Evolutionary conservation across 2,888 invertebrate genomes (phyloP), one percentile per base, ranked within the genome.

Genomic region (Atherix ibis): DNA sequence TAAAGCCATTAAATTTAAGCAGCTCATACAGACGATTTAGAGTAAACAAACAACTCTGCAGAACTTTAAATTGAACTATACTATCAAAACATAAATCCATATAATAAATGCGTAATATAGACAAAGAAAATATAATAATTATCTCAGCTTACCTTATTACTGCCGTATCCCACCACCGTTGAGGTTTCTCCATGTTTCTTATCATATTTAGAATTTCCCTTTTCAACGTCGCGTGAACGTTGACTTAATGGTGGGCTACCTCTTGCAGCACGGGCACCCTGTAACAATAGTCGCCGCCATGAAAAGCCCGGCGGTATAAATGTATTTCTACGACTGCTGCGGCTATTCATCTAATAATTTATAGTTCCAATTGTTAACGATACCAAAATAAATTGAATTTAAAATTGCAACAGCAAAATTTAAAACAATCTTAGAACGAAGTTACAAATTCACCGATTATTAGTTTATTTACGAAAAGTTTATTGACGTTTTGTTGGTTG

Each of bases 161-260:
- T 15, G 4, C 15, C 15, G 10, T 16, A 27, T 33, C 9, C 19
- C 13, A 14, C 22, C 14, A n/a, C 32, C 15, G 27, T 31, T 18
- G 38, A 31, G 25, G 29, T 32, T 29, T 38, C 38, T 8, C 35
- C 38, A 35, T 28, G 16, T 32, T 35, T 35, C 32, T 38, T 38
- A 14, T 30, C 33, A 35, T 27, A 10, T 26, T 32, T 43, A 3
- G 39, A 40, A 22, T 39, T 35, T 15, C 45, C 48, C 32, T 41
- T 43, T 32, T 45, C 45, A n/a, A 40, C 35, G 40, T 45, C 45
- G 42, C 43, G 43, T 30, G 37, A 35, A 19, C 42, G 37, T 32
- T 40, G 40, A 3, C 40, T 36, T 10, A 42, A 25, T 18, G 42
- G 39, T 30, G 41, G 37, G 29, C 41, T 42, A 10, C 43, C 43